phyloP scores from a whole-genome alignment of 2,113 vertebrate genomes.

The Rhodinocichla rosea region DNA sequence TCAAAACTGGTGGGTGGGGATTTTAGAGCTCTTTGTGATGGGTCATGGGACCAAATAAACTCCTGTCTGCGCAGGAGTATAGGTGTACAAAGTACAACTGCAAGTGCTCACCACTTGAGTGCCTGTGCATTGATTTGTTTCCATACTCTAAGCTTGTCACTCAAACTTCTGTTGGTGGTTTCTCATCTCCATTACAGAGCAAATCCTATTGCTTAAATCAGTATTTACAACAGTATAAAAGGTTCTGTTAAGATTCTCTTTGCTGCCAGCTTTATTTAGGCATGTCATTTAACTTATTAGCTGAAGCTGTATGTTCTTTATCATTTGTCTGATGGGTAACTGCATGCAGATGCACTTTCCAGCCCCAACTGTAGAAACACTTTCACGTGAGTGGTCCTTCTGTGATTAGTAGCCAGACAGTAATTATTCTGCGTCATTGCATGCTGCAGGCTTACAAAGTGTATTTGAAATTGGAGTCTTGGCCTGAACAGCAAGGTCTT shows the following conservation, averaged over 20 bases:
- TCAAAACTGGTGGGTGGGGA: not conserved
- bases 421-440: conserved; percentile 4
- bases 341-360: not conserved
- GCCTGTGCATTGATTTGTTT: not conserved
- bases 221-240: not conserved
- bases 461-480: not conserved
- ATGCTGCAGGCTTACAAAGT: not conserved
- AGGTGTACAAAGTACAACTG: not conserved
- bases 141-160: not conserved
- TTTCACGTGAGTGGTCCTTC: not conserved
- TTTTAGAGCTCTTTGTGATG: not conserved
- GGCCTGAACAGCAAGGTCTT: not conserved
- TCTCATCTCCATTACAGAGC: not conserved
- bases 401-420: not conserved
- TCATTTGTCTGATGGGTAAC: not conserved
- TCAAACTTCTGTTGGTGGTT: not conserved
- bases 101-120: rapidly evolving
- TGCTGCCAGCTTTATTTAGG: not conserved
- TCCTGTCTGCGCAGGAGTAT: not conserved
- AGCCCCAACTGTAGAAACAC: not conserved
- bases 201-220: not conserved
- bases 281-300: not conserved
- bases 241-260: not conserved
- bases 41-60: not conserved
- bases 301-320: not conserved